Base-by-base conservation (phyloP, 2,888 invertebrate genomes). In the Erebia aethiops region DNA sequence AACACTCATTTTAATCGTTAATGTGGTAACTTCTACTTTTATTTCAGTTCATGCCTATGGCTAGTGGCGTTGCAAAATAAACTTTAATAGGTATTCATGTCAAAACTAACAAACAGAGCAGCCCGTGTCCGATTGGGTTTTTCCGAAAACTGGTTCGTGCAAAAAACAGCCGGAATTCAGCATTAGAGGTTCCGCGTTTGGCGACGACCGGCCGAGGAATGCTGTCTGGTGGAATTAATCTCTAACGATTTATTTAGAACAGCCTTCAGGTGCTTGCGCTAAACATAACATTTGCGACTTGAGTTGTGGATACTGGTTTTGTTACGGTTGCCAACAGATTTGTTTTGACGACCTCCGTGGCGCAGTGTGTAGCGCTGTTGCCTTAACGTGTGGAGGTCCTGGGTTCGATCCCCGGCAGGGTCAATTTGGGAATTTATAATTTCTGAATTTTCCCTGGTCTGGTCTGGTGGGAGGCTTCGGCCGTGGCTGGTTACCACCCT, bases 141-240 rank as follows among this genome's bases (percentile, higher is more conserved):
- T 88, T 84, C 82, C 70, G 71, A 58, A 73, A 78, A 85, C 87
- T 83, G 82, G 86, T 85, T 85, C 79, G 77, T 75, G 80, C 81
- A 83, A 85, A 85, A 35, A 84, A 85, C 82, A 77, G 71, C 76
- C 75, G 81, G 85, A 84, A 88, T 87, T 84, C 75, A 78, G 79
- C 75, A 72, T 78, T 80, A 78, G 79, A 78, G 77, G 84, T 84
- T 85, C 84, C 81, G 83, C 72, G 81, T 82, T 81, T 76, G 77
- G 80, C 75, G 76, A 78, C 74, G 77, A 71, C 76, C 77, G 76
- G 75, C 75, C 72, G 70, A 16, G 79, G 80, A 79, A 82, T 80
- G 81, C 74, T 68, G 79, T 74, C n/a, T n/a, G n/a, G 72, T 58
- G 71, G 77, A 74, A 72, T 71, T 75, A 73, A 76, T 74, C 69